Evolutionary conservation across 2,797 vertebrate genomes (phyloP), one percentile per base, ranked within the genome.

Genomic region (Sphenopsis melanotis): DNA sequence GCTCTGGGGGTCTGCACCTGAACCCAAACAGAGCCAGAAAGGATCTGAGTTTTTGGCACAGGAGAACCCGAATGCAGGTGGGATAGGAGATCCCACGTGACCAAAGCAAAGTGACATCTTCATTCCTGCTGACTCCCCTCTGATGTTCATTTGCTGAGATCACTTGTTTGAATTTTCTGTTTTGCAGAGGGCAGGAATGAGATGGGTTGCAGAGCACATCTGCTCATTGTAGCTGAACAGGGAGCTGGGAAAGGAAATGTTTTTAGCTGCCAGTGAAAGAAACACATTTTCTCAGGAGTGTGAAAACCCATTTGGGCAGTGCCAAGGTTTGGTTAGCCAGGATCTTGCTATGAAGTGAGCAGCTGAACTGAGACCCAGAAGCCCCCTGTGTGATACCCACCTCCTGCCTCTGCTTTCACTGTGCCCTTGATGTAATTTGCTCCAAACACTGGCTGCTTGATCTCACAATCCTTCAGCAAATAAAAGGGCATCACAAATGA

Each of bases 401-500:
- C 99, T 98, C 98, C 98, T 57, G 99, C 98, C 95, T 99, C 99
- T 3, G 99, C 98, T 65, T 86, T 98, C 95, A 99, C 97, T 1
- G 93, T 98, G 9, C 99, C 99, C 95, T 99, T 99, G 95, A 99
- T 98, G 85, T 99, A 99, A 97, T 99, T 99, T 66, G 99, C 99
- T 61, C 99, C 99, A 39, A 99, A 98, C 42, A 99, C 99, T 2
- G 99, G 99, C 83, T 99, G 99, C 94, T 99, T 99, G 94, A 99
- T 98, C 97, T 99, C 99, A 85, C 99, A 99, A 87, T 98, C 98
- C 97, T 99, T 99, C 97, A 99, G 98, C 93, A 99, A 97, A 94
- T 99, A 99, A 93, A 99, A 99, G 5, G 99, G 99, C 99, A 99
- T 99, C 98, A 99, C 98, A 61, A 99, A 99, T 29, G 99, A 99